These are phyloP conservation scores for Aldrovandia affinis DNA, from an alignment of 2,797 vertebrate genomes.

Conservation along the genomic window DNA sequence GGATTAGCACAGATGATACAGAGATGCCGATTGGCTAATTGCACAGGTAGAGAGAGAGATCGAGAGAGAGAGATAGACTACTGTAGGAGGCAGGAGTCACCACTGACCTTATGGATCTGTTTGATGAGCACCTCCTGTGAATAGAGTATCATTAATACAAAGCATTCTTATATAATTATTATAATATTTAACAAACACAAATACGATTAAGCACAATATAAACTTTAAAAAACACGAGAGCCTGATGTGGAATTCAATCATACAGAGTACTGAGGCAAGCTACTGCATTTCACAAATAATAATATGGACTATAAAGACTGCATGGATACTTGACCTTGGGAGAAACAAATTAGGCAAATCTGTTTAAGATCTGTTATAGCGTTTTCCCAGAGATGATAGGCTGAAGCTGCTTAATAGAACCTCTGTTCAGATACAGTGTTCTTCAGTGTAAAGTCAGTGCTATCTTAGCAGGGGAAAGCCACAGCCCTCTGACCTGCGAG, in stretches of 20 bases:
- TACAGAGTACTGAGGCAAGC: no score
- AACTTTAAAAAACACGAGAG: no score
- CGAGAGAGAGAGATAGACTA: conserved; percentile 4
- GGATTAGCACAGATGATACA: background rate
- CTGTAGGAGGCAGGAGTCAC: conserved; percentile 24
- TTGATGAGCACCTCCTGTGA: conserved; percentile 96
- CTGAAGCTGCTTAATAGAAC: background rate
- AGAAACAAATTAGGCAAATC: no score
- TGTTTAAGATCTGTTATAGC: no score
- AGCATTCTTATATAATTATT: background rate
- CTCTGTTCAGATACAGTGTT: background rate
- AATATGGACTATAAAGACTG: no score
- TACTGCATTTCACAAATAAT: no score
- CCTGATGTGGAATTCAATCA: no score
- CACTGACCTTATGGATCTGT: conserved; percentile 98
- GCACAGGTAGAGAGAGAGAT: conserved; percentile 20
- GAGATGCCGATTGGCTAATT: background rate
- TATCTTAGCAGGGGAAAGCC: background rate
- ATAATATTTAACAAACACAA: background rate
- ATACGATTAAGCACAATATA: no score
- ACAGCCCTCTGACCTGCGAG: conserved; percentile 83
- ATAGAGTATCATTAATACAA: conserved; percentile 27
- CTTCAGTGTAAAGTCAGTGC: background rate
- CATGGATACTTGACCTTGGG: no score
- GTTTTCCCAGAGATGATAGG: no score